Percentiles rank a stretch among this genome's conserved stretches.
These are phyloP conservation scores for Oxyura jamaicensis DNA, from an alignment of 2,113 vertebrate genomes.

Conservation along the genomic window DNA sequence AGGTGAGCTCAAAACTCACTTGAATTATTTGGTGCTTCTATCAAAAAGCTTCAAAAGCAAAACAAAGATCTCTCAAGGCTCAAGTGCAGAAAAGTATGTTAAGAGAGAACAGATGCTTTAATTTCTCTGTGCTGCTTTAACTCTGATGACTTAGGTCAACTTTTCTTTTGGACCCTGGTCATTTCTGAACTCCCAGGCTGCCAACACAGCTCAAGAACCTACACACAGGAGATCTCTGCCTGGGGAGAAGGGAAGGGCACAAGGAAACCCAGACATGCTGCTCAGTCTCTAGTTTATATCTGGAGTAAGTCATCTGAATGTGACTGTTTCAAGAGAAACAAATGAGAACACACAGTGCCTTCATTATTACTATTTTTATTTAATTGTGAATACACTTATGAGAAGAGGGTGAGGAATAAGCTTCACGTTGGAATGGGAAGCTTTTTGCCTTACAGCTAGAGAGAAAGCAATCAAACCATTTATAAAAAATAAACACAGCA, in stretches of 20 bases:
- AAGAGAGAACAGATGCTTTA: neutral
- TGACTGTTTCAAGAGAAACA: neutral
- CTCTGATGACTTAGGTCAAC: neutral
- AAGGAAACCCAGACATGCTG: neutral
- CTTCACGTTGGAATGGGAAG: neutral
- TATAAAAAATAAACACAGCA: neutral
- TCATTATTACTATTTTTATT: neutral
- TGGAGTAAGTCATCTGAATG: neutral
- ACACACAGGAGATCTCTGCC: neutral
- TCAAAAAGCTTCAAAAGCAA: neutral
- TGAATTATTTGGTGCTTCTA: neutral
- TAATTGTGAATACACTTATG: neutral
- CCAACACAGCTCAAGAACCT: fast-evolving
- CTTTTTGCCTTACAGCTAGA: neutral
- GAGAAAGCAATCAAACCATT: neutral
- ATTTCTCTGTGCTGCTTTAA: neutral
- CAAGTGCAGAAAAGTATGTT: neutral
- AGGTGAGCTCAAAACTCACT: neutral
- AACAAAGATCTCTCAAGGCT: neutral
- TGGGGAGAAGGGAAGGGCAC: neutral
- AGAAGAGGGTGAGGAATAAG: neutral
- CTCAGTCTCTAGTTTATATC: neutral
- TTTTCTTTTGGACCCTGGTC: neutral
- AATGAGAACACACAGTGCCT: neutral
- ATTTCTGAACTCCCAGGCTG: neutral